Percentiles rank a stretch among this genome's conserved stretches.
Evolutionary conservation across 2,797 vertebrate genomes (phyloP).

Genomic region (Spatula clypeata): DNA sequence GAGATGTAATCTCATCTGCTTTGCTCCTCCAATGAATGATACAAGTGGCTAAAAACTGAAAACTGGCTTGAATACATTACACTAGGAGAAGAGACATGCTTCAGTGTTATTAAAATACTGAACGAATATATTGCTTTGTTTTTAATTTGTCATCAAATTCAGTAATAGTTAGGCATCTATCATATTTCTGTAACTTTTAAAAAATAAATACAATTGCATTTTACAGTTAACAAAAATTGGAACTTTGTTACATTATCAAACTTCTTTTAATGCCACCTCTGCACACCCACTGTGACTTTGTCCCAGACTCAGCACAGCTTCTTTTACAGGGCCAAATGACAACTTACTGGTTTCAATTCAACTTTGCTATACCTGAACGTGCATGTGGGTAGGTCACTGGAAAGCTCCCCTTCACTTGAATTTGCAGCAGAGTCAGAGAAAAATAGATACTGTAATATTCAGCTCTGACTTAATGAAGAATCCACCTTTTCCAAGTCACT

Average conservation of each 20-base stretch:
- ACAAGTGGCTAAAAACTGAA: not conserved
- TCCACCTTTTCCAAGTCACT: conserved; percentile 83
- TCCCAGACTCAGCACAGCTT: not conserved
- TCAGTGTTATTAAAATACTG: not conserved
- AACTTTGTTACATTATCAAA: not conserved
- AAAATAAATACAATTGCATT: not conserved
- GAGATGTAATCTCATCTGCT: not conserved
- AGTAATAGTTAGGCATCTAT: not conserved
- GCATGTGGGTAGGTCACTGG: not conserved
- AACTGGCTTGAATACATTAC: not conserved
- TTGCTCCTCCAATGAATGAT: not conserved
- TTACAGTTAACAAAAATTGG: not conserved
- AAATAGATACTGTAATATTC: conserved; percentile 18
- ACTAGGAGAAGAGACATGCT: not conserved
- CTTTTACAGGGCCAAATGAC: not conserved
- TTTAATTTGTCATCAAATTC: not conserved
- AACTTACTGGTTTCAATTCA: not conserved
- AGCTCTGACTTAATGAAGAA: conserved; percentile 35
- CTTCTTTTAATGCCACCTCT: not conserved
- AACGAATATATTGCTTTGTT: not conserved
- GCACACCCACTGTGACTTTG: not conserved
- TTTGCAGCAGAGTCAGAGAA: not conserved
- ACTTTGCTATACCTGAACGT: not conserved
- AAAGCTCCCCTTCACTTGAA: not conserved
- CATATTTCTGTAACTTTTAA: not conserved